Evolutionary conservation across 2,113 vertebrate species (phyloP).

Genomic region (Solea solea): DNA sequence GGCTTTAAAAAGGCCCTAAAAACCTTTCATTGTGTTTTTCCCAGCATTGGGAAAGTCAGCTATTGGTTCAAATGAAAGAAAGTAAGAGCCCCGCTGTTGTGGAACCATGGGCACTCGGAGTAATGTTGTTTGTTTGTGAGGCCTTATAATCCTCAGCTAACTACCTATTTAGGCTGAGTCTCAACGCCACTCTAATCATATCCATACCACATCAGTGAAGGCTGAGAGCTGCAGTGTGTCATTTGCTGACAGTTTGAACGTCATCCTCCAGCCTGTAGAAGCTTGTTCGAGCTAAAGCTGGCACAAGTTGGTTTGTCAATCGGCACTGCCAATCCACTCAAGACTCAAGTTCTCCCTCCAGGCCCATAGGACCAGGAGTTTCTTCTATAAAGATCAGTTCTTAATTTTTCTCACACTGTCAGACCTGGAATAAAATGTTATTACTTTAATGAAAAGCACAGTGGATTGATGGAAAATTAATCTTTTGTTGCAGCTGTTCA

Average conservation of each 20-base stretch:
- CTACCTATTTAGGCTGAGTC: constrained; percentile 59
- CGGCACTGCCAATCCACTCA: constrained; percentile 29
- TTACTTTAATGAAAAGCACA: no score
- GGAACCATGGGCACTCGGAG: constrained; percentile 38
- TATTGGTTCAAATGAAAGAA: constrained; percentile 51
- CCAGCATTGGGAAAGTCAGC: constrained; percentile 63
- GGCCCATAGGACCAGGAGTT: constrained; percentile 5
- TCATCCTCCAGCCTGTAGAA: constrained; percentile 62
- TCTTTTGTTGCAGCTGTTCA: no score
- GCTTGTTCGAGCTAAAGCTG: constrained; percentile 54
- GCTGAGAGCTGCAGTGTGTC: constrained; percentile 52
- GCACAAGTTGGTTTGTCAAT: constrained; percentile 48
- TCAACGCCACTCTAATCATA: constrained; percentile 69
- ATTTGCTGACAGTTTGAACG: constrained; percentile 67
- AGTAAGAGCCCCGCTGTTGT: constrained; percentile 29
- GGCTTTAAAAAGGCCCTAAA: constrained; percentile 70
- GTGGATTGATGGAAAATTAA: no score
- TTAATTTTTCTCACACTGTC: not conserved
- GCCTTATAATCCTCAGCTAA: constrained; percentile 60
- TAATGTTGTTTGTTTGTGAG: constrained; percentile 67
- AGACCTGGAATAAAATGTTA: not conserved
- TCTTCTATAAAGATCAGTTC: not conserved
- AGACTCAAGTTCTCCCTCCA: constrained; percentile 8
- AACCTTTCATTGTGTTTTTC: constrained; percentile 71
- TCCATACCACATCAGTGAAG: constrained; percentile 66